Percentiles rank a stretch among this genome's conserved stretches.
Evolutionary conservation across 2,888 invertebrate genomes (phyloP).

Genomic region (Nymphalis c-album): DNA sequence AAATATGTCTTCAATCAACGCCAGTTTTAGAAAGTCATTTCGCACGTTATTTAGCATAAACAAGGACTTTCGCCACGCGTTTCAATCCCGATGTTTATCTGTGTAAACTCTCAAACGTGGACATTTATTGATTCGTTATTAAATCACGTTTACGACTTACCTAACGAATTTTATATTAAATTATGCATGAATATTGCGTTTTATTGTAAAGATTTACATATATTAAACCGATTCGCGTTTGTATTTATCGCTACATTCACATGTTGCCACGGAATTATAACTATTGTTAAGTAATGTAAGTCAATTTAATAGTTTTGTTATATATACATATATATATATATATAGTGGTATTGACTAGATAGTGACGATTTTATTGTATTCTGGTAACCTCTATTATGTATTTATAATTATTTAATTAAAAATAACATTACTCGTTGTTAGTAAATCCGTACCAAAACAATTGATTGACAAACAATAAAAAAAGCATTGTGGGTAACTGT

Average conservation of each 20-base stretch:
- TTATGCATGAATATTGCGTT: slow-evolving; percentile 37
- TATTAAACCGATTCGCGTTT: slow-evolving; percentile 26
- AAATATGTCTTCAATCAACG: slow-evolving; percentile 13
- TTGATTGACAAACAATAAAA: too few relatives aligned
- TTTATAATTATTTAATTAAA: too few relatives aligned
- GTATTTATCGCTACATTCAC: slow-evolving; percentile 15
- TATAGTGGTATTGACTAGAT: too few relatives aligned
- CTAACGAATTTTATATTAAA: slow-evolving; percentile 37
- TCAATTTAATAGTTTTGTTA: not conserved
- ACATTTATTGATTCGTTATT: slow-evolving; percentile 38
- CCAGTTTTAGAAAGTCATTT: slow-evolving; percentile 23
- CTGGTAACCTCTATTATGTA: too few relatives aligned
- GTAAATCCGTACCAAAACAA: too few relatives aligned
- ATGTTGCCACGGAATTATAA: slow-evolving; percentile 18
- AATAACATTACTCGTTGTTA: too few relatives aligned
- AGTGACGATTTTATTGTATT: too few relatives aligned
- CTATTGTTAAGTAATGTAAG: slow-evolving; percentile 15
- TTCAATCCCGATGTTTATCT: slow-evolving; percentile 29
- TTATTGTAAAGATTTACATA: slow-evolving; percentile 38
- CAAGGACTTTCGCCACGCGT: slow-evolving; percentile 30
- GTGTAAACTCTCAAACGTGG: slow-evolving; percentile 32
- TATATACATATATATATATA: too few relatives aligned
- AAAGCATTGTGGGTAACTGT: too few relatives aligned
- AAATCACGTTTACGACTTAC: slow-evolving; percentile 35
- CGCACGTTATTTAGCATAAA: slow-evolving; percentile 40